phyloP scores from a whole-genome alignment of 2,113 vertebrate genomes.

The Spizaetus ornatus region DNA sequence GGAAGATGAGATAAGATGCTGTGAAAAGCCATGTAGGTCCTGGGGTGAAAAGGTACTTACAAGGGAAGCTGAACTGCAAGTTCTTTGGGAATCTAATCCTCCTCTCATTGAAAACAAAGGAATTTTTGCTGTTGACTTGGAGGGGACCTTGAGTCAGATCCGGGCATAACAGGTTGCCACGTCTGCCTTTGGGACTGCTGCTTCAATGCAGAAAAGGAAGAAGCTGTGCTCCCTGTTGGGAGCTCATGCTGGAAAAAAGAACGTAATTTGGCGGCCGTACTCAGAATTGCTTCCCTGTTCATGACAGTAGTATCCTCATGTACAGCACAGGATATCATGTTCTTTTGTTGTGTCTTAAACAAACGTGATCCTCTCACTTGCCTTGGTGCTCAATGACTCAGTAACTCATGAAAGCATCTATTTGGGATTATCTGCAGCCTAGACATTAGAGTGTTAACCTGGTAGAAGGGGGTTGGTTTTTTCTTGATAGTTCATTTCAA shows the following conservation, averaged over 20 bases:
- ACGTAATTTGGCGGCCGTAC: background rate
- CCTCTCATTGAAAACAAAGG: background rate
- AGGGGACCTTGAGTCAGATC: background rate
- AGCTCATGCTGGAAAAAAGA: background rate
- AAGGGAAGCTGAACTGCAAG: background rate
- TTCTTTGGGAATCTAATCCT: background rate
- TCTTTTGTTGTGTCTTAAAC: conserved; percentile 10
- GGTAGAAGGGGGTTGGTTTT: background rate
- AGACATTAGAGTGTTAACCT: background rate
- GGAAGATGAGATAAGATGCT: background rate
- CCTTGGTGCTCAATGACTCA: background rate
- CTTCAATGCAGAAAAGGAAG: background rate
- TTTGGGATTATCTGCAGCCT: background rate
- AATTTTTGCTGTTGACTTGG: background rate
- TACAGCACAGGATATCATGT: background rate
- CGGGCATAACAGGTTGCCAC: background rate
- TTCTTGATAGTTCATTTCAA: background rate
- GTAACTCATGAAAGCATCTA: background rate
- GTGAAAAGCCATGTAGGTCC: background rate
- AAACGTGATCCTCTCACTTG: background rate
- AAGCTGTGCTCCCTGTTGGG: background rate
- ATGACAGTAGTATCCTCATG: background rate
- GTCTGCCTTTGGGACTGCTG: background rate
- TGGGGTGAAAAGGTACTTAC: background rate
- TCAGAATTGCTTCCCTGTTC: background rate